These are phyloP conservation scores for Onychostruthus taczanowskii DNA, from an alignment of 2,113 vertebrate species.

Conservation along the genomic window DNA sequence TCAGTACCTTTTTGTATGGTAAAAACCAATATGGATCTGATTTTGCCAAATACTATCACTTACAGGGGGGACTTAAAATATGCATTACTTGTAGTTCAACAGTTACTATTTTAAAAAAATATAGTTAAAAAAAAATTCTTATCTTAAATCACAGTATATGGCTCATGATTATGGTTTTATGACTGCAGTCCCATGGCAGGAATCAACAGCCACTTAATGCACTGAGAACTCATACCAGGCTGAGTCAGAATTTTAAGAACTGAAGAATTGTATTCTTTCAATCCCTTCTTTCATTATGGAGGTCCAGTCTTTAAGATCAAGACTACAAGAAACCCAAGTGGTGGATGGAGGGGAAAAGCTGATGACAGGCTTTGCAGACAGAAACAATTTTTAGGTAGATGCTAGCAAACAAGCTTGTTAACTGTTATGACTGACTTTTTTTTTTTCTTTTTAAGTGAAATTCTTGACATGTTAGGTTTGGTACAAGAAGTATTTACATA, in stretches of 20 bases:
- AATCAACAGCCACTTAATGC: background rate
- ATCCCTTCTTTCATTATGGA: background rate
- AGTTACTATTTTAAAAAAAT: background rate
- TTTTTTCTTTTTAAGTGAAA: background rate
- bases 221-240: background rate
- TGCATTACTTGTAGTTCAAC: background rate
- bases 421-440: background rate
- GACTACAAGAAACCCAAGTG: background rate
- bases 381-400: background rate
- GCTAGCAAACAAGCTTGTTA: background rate
- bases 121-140: background rate
- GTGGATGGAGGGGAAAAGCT: background rate
- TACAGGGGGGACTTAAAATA: background rate
- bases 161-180: background rate
- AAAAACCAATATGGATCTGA: background rate
- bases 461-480: background rate
- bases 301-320: background rate
- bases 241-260: background rate
- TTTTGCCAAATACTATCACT: background rate
- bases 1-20: background rate
- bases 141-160: background rate
- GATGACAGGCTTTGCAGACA: background rate
- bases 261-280: background rate
- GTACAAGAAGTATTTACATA: background rate
- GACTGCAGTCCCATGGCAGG: background rate